Evolutionary conservation across 2,113 vertebrate species (phyloP), one percentile per base, ranked within the genome.

Genomic region (Andinoacara biseriatus): DNA sequence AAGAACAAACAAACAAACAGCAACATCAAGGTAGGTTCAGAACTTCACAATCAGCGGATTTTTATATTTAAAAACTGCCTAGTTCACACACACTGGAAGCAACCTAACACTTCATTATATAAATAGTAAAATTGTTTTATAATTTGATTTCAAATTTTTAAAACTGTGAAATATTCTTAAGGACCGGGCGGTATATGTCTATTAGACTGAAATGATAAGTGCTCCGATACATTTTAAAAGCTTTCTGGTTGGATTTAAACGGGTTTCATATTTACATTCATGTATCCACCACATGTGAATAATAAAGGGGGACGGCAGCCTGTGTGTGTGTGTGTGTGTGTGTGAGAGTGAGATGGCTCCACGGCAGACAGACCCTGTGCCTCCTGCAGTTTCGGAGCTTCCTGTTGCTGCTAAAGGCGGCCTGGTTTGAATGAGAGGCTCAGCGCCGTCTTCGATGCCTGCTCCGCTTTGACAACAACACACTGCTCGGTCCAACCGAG

Each of bases 371-470:
- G 84, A 83, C 77, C 76, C 86, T 69, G 78, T 74, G 80, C 85
- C 81, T 82, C 62, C 79, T 10, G 63, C 52, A 63, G 61, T 69
- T 38, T 11, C 69, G 78, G 46, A 85, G 93, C 92, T 94, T 94
- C 93, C 94, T 93, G 92, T 92, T 81, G 77, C 78, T 79, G 84
- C 81, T 89, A 58, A 92, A 76, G 89, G 90, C 92, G 92, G 87
- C 90, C 91, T 89, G 86, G 94, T 94, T 94, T 93, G 88, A 94
- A 95, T 90, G 90, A 74, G 89, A 80, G 82, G 74, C 74, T 80
- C 54, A 63, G 24, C 72, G 57, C n/a, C 24, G 76, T 74, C 61
- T 86, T 29, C 24, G 22, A 61, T 26, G 29, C 17, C 57, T 35
- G 17, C 29, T 76, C 11, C 59, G 24, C 14, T 1, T 5, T 18